phyloP scores from a whole-genome alignment of 2,113 vertebrate species.

The Petroica traversi region DNA sequence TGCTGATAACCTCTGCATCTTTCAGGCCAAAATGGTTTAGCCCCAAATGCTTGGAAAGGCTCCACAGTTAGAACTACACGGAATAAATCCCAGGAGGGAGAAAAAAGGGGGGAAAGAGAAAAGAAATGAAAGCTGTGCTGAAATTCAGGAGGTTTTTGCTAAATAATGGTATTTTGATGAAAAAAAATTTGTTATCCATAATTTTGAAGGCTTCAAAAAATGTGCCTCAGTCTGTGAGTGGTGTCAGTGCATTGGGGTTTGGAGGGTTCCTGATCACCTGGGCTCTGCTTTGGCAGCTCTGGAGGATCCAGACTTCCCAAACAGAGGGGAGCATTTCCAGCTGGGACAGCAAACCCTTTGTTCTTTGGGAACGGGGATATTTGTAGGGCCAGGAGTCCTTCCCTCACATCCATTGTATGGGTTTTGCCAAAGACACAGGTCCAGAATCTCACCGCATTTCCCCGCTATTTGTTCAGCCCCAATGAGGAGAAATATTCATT shows the following conservation, averaged over 20 bases:
- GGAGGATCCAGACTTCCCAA: background rate
- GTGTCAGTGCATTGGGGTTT: background rate
- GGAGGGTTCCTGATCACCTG: background rate
- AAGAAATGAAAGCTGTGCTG: background rate
- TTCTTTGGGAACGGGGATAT: background rate
- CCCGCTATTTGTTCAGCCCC: background rate
- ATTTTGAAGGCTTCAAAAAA: background rate
- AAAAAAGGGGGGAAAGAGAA: fast-evolving
- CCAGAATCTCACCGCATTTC: background rate
- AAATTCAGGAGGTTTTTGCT: background rate
- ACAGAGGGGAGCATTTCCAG: background rate
- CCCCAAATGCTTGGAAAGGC: background rate
- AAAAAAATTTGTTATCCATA: background rate
- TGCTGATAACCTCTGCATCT: background rate
- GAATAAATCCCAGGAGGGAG: background rate
- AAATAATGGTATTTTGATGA: background rate
- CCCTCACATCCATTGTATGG: too few species aligned
- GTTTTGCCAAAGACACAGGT: background rate
- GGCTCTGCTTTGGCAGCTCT: background rate
- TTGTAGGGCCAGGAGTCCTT: background rate
- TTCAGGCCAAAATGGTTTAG: background rate
- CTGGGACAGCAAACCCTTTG: background rate
- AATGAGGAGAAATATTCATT: background rate
- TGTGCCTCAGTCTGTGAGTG: background rate
- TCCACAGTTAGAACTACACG: background rate